These are phyloP conservation scores for Heterodera filipjevi DNA, from an alignment of 2,888 invertebrate species.

Conservation along the genomic window DNA sequence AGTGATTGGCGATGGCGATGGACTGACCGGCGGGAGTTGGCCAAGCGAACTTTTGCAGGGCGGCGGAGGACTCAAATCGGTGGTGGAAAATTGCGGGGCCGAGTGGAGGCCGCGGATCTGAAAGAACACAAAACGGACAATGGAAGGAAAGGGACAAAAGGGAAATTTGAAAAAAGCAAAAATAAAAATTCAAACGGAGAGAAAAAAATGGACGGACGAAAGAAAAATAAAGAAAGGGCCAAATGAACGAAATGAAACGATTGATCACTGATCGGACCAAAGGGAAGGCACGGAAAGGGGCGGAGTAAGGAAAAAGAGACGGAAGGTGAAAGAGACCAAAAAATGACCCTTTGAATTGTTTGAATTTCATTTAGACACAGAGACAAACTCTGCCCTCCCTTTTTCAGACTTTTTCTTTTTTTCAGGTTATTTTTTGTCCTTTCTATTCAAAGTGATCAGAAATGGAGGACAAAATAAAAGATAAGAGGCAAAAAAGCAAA, in stretches of 20 bases:
- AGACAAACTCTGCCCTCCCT: no score
- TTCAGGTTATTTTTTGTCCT: no score
- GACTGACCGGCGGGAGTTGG: background rate
- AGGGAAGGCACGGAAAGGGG: no score
- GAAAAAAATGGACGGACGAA: background rate
- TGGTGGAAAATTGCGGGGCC: background rate
- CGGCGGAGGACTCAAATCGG: background rate
- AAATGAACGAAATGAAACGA: no score
- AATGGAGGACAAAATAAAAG: background rate
- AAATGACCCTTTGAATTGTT: no score
- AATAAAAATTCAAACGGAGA: background rate
- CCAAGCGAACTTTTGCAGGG: background rate
- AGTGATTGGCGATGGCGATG: background rate
- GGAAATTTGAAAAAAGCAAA: conserved; percentile 13
- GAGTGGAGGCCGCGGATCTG: conserved; percentile 25
- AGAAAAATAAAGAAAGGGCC: background rate
- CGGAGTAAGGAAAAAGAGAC: no score
- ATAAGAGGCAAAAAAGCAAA: background rate
- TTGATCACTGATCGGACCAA: background rate
- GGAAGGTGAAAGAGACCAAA: no score
- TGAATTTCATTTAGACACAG: no score
- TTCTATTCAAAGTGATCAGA: no score
- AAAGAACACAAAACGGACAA: background rate
- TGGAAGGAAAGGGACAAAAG: background rate
- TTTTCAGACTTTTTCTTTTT: no score